phyloP scores from a whole-genome alignment of 2,888 invertebrate species.

The Acronicta aceris region DNA sequence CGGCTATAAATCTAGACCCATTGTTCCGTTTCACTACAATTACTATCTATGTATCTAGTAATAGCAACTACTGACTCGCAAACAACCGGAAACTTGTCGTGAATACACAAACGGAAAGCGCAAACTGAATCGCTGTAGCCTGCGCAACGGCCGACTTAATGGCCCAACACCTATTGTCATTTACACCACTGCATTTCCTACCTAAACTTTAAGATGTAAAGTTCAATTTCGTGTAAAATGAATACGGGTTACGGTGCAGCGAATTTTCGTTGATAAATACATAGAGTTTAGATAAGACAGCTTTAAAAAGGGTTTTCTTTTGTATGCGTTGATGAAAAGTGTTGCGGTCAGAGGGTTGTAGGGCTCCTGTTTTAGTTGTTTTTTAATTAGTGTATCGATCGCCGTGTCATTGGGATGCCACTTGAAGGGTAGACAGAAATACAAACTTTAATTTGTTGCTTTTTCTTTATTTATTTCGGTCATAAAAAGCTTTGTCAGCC shows the following conservation, averaged over 20 bases:
- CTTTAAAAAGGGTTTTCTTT: slow-evolving; percentile 55
- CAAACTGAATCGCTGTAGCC: slow-evolving; percentile 56
- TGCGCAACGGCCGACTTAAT: slow-evolving; percentile 47
- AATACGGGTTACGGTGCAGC: slow-evolving; percentile 37
- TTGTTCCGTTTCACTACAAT: slow-evolving; percentile 44
- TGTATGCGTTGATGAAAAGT: slow-evolving; percentile 59
- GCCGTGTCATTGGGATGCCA: slow-evolving; percentile 14
- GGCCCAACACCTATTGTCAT: slow-evolving; percentile 52
- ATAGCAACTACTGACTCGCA: slow-evolving; percentile 32
- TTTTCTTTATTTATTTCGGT: too few relatives aligned
- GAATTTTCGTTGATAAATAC: slow-evolving; percentile 56
- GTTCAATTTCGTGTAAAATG: slow-evolving; percentile 1
- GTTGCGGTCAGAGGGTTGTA: slow-evolving; percentile 42
- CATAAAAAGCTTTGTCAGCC: too few relatives aligned
- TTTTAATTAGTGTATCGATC: slow-evolving; percentile 56
- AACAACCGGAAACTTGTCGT: slow-evolving; percentile 57
- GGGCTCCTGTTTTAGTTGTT: slow-evolving; percentile 35
- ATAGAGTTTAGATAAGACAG: slow-evolving; percentile 58
- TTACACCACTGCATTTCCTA: slow-evolving; percentile 10
- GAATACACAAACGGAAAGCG: slow-evolving; percentile 51
- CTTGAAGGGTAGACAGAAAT: slow-evolving; percentile 12
- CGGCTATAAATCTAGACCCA: slow-evolving; percentile 41
- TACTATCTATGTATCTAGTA: slow-evolving; percentile 43
- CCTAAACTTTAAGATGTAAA: neutral
- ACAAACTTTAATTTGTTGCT: too few relatives aligned